phyloP scores from a whole-genome alignment of 2,888 invertebrate species.

The Congeria kusceri region DNA sequence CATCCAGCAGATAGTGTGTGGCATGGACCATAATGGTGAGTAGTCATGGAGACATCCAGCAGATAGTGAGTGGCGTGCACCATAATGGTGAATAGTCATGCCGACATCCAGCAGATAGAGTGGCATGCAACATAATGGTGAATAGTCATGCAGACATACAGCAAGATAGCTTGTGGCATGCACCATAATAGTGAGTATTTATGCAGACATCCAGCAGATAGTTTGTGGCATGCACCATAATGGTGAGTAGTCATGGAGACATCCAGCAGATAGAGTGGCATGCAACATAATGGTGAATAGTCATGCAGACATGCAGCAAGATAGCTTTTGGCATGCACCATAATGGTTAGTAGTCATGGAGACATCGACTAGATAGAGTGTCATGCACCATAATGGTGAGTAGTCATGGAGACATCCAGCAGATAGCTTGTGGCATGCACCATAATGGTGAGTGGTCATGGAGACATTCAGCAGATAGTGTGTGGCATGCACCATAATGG shows the following conservation, averaged over 20 bases:
- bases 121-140: too few species aligned
- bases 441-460: constrained; percentile 87
- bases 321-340: constrained; percentile 97
- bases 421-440: constrained; percentile 95
- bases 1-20: constrained; percentile 92
- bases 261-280: too few species aligned
- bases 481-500: constrained; percentile 96
- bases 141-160: too few species aligned
- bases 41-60: constrained; percentile 83
- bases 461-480: constrained; percentile 89
- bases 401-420: constrained; percentile 83
- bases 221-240: constrained; percentile 97
- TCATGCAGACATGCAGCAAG: constrained; percentile 87
- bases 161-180: too few species aligned
- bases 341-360: constrained; percentile 89
- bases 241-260: too few species aligned
- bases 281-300: constrained; percentile 71
- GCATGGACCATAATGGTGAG: constrained; percentile 93
- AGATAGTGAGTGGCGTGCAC: constrained; percentile 96
- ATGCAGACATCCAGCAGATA: constrained; percentile 88
- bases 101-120: too few species aligned
- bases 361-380: too few species aligned
- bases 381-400: constrained; percentile 70
- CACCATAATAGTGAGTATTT: constrained; percentile 73
- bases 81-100: constrained; percentile 93